Evolutionary conservation across 2,888 invertebrate genomes (phyloP).

Genomic region (Pseudoips prasinana): DNA sequence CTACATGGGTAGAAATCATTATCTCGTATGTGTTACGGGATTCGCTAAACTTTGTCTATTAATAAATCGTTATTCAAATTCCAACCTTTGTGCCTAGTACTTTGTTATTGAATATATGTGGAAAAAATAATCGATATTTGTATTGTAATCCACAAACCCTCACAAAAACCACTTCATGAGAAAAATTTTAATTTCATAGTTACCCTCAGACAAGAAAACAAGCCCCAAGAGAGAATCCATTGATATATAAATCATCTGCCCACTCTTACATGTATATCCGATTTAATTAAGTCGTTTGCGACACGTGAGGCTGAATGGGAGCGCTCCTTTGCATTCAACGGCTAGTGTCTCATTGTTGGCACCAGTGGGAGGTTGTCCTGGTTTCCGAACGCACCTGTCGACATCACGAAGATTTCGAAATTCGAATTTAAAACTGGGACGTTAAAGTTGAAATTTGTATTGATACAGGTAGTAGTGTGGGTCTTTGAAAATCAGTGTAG

Average conservation of each 20-base stretch:
- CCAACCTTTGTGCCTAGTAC: too few species aligned
- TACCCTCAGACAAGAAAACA: too few species aligned
- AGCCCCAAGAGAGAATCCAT: constrained; percentile 40
- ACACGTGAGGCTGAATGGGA: constrained; percentile 68
- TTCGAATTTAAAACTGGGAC: constrained; percentile 40
- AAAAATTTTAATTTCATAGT: too few species aligned
- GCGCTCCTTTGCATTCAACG: too few species aligned
- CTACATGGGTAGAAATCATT: too few species aligned
- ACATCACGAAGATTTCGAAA: constrained; percentile 24
- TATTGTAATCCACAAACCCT: too few species aligned
- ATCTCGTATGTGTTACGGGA: too few species aligned
- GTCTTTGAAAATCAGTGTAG: constrained; percentile 30
- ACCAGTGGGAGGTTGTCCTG: constrained; percentile 71
- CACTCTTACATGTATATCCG: constrained; percentile 59
- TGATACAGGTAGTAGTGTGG: constrained; percentile 36
- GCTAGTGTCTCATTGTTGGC: constrained; percentile 65
- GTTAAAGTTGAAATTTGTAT: constrained; percentile 32
- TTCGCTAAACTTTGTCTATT: too few species aligned
- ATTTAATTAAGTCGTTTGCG: constrained; percentile 77
- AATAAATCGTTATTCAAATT: too few species aligned
- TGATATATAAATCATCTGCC: constrained; percentile 68
- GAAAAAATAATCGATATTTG: not conserved
- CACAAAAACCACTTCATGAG: constrained; percentile 24
- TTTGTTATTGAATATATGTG: not conserved
- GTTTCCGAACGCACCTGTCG: constrained; percentile 75